These are phyloP conservation scores for Mus spicilegus DNA, from an alignment of 2,113 vertebrate species.

Conservation along the genomic window DNA sequence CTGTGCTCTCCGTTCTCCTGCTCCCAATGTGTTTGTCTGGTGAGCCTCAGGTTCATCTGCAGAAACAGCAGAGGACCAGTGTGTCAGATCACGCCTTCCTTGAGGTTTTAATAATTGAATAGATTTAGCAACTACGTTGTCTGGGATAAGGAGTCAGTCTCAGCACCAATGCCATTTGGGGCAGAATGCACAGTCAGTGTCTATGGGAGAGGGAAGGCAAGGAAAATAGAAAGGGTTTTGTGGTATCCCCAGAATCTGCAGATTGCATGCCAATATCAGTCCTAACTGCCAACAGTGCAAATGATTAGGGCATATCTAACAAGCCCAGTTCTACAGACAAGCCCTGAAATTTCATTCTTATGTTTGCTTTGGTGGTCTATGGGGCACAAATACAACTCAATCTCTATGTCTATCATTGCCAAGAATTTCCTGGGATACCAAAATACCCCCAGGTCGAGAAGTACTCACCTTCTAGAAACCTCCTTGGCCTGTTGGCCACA, in stretches of 20 bases:
- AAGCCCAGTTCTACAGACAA: not conserved
- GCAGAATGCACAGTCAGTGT: not conserved
- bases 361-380: not conserved
- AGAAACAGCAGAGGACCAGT: not conserved
- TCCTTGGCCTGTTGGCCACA: not conserved
- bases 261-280: not conserved
- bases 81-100: not conserved
- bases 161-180: not conserved
- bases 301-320: not conserved
- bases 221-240: not conserved
- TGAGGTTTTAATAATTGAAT: not conserved
- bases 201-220: too few species aligned
- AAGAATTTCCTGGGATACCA: not conserved
- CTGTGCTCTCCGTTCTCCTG: too few species aligned
- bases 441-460: not conserved
- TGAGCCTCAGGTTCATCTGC: not conserved
- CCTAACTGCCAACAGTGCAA: not conserved
- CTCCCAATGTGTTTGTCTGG: not conserved
- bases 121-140: not conserved
- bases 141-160: not conserved
- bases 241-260: not conserved
- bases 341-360: not conserved
- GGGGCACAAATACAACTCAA: too few species aligned
- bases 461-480: not conserved
- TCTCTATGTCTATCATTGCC: not conserved